Evolutionary conservation across 2,113 vertebrate genomes (phyloP).

Genomic region (Scalopus aquaticus): DNA sequence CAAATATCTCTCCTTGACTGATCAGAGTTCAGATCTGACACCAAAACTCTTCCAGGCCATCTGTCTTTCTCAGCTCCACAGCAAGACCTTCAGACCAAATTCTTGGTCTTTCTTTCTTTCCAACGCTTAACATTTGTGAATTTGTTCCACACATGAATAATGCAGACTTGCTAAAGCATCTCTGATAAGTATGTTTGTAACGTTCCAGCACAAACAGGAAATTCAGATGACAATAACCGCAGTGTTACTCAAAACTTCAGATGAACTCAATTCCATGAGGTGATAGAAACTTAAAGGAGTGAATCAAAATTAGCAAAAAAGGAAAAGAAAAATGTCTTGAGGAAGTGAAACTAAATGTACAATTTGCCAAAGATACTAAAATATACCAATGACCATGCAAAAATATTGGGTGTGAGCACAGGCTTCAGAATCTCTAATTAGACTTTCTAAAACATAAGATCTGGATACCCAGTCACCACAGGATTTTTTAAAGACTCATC

Average conservation of each 20-base stretch:
- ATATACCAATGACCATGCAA: background rate
- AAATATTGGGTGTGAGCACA: background rate
- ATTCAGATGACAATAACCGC: background rate
- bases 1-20: background rate
- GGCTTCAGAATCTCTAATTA: background rate
- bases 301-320: constrained; percentile 32
- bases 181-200: background rate
- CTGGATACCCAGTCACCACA: background rate
- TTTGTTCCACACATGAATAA: constrained; percentile 28
- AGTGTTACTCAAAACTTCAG: background rate
- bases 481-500: background rate
- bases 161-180: background rate
- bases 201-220: background rate
- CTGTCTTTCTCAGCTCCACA: background rate
- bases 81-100: background rate
- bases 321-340: background rate
- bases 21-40: constrained; percentile 36
- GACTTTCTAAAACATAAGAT: background rate
- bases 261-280: constrained; percentile 20
- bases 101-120: constrained; percentile 35
- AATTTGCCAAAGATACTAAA: background rate
- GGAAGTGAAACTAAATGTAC: background rate
- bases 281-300: background rate
- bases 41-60: background rate
- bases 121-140: background rate